Evolutionary conservation across 2,797 vertebrate genomes (phyloP).

Genomic region (Gadopsis marmoratus): DNA sequence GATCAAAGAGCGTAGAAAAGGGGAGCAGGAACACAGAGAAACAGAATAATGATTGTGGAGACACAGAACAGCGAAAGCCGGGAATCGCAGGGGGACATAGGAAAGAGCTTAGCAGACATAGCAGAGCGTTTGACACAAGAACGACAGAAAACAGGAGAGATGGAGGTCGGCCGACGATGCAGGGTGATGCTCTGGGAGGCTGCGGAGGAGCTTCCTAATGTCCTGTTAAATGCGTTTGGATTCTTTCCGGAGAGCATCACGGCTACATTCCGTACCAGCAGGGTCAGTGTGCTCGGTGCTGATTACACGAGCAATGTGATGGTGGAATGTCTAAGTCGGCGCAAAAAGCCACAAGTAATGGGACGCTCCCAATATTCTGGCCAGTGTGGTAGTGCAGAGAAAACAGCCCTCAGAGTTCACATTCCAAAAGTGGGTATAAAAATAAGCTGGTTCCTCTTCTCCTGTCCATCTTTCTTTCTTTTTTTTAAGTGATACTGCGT

Average conservation of each 20-base stretch:
- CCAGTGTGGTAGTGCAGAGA: conserved; percentile 3
- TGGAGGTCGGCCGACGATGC: conserved; percentile 7
- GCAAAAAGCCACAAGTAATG: conserved; percentile 36
- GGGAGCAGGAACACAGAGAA: conserved; percentile 18
- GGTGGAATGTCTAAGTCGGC: conserved; percentile 27
- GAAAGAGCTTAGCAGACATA: neutral
- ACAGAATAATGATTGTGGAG: conserved; percentile 24
- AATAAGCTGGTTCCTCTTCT: conserved; percentile 9
- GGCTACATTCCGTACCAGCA: neutral
- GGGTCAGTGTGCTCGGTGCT: conserved; percentile 14
- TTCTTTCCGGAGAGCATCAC: neutral
- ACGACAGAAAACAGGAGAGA: conserved; percentile 12
- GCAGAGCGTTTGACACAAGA: neutral
- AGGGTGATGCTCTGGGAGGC: neutral
- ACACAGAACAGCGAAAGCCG: conserved; percentile 30
- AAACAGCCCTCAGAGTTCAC: conserved; percentile 42
- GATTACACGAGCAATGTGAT: conserved; percentile 21
- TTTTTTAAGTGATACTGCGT: neutral
- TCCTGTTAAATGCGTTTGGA: neutral
- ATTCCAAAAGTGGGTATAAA: conserved; percentile 26
- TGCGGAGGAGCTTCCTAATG: neutral
- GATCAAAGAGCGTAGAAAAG: conserved; percentile 70
- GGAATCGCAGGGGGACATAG: conserved; percentile 17
- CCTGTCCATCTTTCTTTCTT: neutral
- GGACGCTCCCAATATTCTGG: conserved; percentile 18